Percentiles rank a stretch among this genome's conserved stretches.
phyloP scores from a whole-genome alignment of 2,888 invertebrate genomes.

The Sceliomorpha sp. region DNA sequence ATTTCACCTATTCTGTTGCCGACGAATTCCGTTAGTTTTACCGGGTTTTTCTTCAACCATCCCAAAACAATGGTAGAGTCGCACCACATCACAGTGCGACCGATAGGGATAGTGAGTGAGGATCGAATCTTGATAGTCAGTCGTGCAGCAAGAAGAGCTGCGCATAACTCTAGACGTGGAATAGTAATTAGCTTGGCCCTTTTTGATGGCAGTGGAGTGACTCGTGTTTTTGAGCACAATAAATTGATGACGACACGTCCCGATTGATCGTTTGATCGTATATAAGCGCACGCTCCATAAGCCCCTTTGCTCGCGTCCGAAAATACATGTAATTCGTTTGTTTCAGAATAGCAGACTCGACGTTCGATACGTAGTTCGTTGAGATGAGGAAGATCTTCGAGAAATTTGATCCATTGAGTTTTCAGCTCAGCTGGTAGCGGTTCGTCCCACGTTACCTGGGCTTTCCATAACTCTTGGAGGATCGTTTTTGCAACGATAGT shows the following conservation, averaged over 20 bases:
- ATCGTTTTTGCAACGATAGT: constrained; percentile 57
- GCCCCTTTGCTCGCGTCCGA: constrained; percentile 11
- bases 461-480: constrained; percentile 26
- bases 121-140: constrained; percentile 4
- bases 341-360: constrained; percentile 2
- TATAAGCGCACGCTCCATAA: constrained; percentile 19
- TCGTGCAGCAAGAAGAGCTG: not conserved
- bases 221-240: not conserved
- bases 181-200: constrained; percentile 1
- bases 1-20: constrained; percentile 15
- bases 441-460: constrained; percentile 12
- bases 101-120: too few relatives aligned
- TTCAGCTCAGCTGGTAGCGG: not conserved
- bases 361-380: constrained; percentile 4
- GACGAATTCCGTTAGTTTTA: too few relatives aligned
- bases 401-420: constrained; percentile 6
- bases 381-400: constrained; percentile 7
- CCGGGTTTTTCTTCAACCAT: too few relatives aligned
- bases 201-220: not conserved
- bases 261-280: constrained; percentile 5
- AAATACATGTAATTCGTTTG: constrained; percentile 12
- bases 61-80: too few relatives aligned
- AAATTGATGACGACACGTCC: not conserved
- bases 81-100: too few relatives aligned
- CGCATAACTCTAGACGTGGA: constrained; percentile 2